phyloP scores from a whole-genome alignment of 1,140 invertebrate species.

The Drosophila erecta region DNA sequence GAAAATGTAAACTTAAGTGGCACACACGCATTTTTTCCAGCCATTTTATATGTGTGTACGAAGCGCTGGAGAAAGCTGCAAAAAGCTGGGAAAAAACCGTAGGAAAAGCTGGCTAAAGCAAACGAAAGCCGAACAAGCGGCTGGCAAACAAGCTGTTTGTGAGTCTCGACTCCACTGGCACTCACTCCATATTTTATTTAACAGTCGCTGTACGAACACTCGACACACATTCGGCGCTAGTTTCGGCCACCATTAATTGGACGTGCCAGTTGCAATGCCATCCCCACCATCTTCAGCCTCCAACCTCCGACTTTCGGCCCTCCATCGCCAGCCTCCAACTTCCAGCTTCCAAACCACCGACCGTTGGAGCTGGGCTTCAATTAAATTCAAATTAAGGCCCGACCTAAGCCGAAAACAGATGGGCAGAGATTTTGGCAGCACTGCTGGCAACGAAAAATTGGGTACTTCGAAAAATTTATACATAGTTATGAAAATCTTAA shows the following conservation, averaged over 20 bases:
- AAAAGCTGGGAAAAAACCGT: background rate
- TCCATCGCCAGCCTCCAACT: background rate
- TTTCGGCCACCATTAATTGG: slow-evolving; percentile 79
- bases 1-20: slow-evolving; percentile 82
- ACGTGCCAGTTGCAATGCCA: slow-evolving; percentile 75
- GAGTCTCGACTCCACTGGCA: slow-evolving; percentile 45
- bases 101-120: slow-evolving; percentile 50
- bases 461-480: background rate
- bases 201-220: slow-evolving; percentile 69
- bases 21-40: slow-evolving; percentile 61
- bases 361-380: slow-evolving; percentile 57
- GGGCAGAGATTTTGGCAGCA: slow-evolving; percentile 60
- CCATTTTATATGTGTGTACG: slow-evolving; percentile 38
- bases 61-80: slow-evolving; percentile 7
- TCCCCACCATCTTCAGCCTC: background rate
- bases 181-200: slow-evolving; percentile 76
- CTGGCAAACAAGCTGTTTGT: slow-evolving; percentile 62
- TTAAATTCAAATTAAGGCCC: slow-evolving; percentile 79
- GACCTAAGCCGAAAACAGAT: slow-evolving; percentile 70
- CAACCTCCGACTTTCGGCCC: background rate
- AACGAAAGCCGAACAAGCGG: slow-evolving; percentile 53
- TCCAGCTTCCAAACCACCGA: background rate
- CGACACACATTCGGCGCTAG: slow-evolving; percentile 78
- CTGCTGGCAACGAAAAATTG: background rate
- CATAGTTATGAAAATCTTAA: background rate